Conservation (phyloP, 2,113 vertebrate genomes). For the Melanostigma gelatinosum region DNA sequence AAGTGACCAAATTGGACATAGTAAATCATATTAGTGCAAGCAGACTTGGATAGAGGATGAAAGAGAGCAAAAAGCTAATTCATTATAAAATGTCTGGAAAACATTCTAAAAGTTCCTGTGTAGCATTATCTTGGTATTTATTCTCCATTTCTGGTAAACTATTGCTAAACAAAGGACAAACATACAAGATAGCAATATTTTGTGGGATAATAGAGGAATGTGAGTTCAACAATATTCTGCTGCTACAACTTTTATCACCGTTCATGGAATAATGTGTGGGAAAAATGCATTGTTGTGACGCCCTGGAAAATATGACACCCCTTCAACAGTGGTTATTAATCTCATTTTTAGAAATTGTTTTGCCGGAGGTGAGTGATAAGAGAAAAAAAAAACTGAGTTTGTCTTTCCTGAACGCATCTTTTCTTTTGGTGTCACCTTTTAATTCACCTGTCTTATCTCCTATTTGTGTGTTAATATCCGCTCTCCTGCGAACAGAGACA, state of each 20-base stretch:
- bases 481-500: slow-evolving; percentile 53
- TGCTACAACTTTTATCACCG: slow-evolving; percentile 2
- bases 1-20: not conserved
- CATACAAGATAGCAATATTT: not conserved
- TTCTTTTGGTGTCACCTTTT: slow-evolving; percentile 63
- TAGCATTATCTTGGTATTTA: not conserved
- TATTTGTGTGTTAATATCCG: slow-evolving; percentile 66
- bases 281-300: slow-evolving; percentile 2
- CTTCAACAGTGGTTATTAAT: slow-evolving; percentile 28
- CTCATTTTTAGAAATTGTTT: slow-evolving; percentile 43
- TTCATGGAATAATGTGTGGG: not conserved
- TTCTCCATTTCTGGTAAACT: not conserved
- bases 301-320: slow-evolving; percentile 43
- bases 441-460: slow-evolving; percentile 46
- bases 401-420: slow-evolving; percentile 23
- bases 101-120: not conserved
- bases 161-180: not conserved
- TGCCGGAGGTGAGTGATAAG: slow-evolving; percentile 63
- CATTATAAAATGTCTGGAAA: not conserved
- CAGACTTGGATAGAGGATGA: not conserved
- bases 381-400: slow-evolving; percentile 29
- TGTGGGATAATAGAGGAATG: not conserved
- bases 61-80: not conserved
- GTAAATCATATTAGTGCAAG: not conserved
- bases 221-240: not conserved